phyloP scores from a whole-genome alignment of 2,888 invertebrate species.

The Villa cingulata region DNA sequence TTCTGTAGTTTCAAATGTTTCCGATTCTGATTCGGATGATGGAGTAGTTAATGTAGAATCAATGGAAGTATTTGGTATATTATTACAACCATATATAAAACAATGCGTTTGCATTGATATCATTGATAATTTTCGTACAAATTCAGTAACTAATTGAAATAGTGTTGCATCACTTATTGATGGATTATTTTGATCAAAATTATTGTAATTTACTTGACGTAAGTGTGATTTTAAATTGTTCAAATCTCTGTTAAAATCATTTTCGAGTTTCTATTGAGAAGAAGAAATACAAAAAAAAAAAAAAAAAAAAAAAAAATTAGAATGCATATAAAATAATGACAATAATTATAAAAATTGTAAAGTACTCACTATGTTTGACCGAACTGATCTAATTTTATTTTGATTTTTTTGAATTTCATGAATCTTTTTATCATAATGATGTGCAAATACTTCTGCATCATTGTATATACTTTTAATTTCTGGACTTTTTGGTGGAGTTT shows the following conservation, averaged over 20 bases:
- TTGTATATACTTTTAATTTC: not conserved
- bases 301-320: not conserved
- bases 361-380: not conserved
- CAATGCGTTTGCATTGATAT: not conserved
- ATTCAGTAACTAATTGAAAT: not conserved
- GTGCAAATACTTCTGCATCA: not conserved
- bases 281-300: not conserved
- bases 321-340: no score
- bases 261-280: not conserved
- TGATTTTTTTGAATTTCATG: not conserved
- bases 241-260: not conserved
- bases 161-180: not conserved
- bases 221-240: not conserved
- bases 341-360: no score
- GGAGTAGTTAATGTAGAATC: not conserved
- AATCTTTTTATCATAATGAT: not conserved
- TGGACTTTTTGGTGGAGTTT: not conserved
- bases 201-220: not conserved
- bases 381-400: not conserved
- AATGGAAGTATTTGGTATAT: not conserved
- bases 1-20: no score
- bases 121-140: not conserved
- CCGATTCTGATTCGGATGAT: no score
- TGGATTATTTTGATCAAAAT: not conserved
- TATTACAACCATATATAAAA: not conserved